Evolutionary conservation across 2,888 invertebrate species (phyloP), one percentile per base, ranked within the genome.

Genomic region (Andrena minutula): DNA sequence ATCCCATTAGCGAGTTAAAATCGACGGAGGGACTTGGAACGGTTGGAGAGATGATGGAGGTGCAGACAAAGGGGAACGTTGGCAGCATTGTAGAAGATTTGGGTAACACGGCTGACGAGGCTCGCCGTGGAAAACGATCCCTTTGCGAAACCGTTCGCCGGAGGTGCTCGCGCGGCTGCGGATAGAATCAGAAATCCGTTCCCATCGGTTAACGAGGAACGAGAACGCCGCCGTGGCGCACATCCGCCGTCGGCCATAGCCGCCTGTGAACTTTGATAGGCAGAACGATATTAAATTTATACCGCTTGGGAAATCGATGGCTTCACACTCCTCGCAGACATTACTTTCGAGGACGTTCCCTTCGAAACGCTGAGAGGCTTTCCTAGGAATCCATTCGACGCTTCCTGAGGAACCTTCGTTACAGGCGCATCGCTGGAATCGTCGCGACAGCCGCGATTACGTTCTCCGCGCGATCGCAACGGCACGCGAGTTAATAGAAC

Each of bases 151-250:
- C 79, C 69, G 68, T 26, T 64, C 32, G 70, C 80, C 75, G 77
- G 80, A 83, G 84, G 82, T 81, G 66, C 56, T 79, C 64, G 30
- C 41, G 20, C 60, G 49, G 16, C 56, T 4, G 51, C 35, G 78
- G 73, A 80, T 71, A 81, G 71, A 76, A 83, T 86, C 86, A 61
- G 80, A 75, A 74, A 88, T 88, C 80, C 66, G 41, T 81, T 86
- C 80, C 83, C 88, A 83, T 88, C 78, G 86, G 82, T 76, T 86
- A 85, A 81, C 72, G 30, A 81, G 85, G 30, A 65, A 76, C 77
- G 32, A 28, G 73, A 61, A 47, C 63, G 56, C 49, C 63, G 56
- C 49, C 26, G 49, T 28, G 49, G 41, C 61, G 68, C 68, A 53
- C 75, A 71, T 80, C 71, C 79, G 77, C 53, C 47, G 30, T 58